Base-by-base conservation (phyloP, 2,888 invertebrate species). In the Gerosis bhagava region DNA sequence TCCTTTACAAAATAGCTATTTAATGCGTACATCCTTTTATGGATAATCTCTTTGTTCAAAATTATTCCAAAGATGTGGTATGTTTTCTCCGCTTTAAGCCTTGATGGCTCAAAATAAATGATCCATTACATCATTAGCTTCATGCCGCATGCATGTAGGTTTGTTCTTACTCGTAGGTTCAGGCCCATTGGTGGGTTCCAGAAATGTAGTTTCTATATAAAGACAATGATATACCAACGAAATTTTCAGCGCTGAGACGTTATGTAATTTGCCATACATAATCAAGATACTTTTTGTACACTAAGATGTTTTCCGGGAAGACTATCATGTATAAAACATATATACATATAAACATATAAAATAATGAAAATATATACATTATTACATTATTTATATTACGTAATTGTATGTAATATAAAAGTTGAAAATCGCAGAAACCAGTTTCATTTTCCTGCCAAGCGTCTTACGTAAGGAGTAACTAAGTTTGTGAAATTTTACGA, bases 401-500 rank as follows among this genome's bases (percentile, higher is more conserved):
- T n/a, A n/a, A n/a, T n/a, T n/a, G n/a, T n/a, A n/a, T n/a, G n/a
- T n/a, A n/a, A n/a, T n/a, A n/a, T n/a, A n/a, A n/a, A 16, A 10
- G 31, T 16, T 11, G 37, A 17, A 17, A 45, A 21, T 25, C 12
- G 24, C 13, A 13, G 13, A 25, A 35, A 12, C 15, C 37, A 8
- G 13, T 45, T 37, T 45, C 45, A 45, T 37, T 45, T 45, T 45
- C 37, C 22, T 31, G 37, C 34, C 34, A 35, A 43, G 25, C 19
- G 24, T 19, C 37, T 45, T 37, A 45, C 37, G 31, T 37, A 37
- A 45, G 31, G 17, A 45, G 45, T 45, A 36, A 45, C 31, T 31
- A 31, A 45, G 45, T 45, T 45, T 45, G 37, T 8, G 11, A 31
- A 45, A 45, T 45, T 37, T 37, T 39, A 45, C 45, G 37, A 45